A percentile compares a stretch with the other conserved stretches of the same genome.
phyloP scores from a whole-genome alignment of 1,140 invertebrate species.

The Agrypnia vestita region DNA sequence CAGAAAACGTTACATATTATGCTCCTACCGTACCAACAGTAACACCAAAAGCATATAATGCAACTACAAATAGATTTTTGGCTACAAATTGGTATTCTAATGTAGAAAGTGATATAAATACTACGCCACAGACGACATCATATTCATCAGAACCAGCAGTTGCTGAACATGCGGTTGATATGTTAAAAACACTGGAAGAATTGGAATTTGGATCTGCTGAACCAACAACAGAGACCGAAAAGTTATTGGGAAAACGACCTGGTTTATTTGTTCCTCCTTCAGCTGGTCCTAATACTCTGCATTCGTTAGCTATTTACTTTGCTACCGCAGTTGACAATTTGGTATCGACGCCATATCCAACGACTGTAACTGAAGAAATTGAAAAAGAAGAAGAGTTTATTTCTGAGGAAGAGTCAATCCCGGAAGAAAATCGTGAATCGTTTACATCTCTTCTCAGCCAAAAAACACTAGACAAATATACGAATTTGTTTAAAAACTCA shows the following conservation, averaged over 20 bases:
- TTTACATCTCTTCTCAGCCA: slow-evolving; percentile 72
- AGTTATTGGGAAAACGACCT: slow-evolving; percentile 70
- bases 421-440: slow-evolving; percentile 66
- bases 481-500: slow-evolving; percentile 72
- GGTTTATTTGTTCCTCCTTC: slow-evolving; percentile 80
- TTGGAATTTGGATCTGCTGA: slow-evolving; percentile 53
- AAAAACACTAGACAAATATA: slow-evolving; percentile 76
- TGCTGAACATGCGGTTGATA: slow-evolving; percentile 68
- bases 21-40: slow-evolving; percentile 58
- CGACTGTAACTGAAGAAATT: slow-evolving; percentile 46
- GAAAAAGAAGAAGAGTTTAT: slow-evolving; percentile 61
- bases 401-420: slow-evolving; percentile 65
- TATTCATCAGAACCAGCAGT: slow-evolving; percentile 60
- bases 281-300: slow-evolving; percentile 82
- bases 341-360: slow-evolving; percentile 52
- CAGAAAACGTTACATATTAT: slow-evolving; percentile 47
- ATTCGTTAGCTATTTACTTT: slow-evolving; percentile 85
- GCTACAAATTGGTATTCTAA: slow-evolving; percentile 57
- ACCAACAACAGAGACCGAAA: slow-evolving; percentile 62
- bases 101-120: slow-evolving; percentile 42
- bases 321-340: slow-evolving; percentile 80
- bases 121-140: slow-evolving; percentile 61
- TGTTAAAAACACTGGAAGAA: slow-evolving; percentile 68
- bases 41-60: slow-evolving; percentile 55
- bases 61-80: slow-evolving; percentile 43